Evolutionary conservation across 2,888 invertebrate genomes (phyloP).

Genomic region (Callimorpha dominula): DNA sequence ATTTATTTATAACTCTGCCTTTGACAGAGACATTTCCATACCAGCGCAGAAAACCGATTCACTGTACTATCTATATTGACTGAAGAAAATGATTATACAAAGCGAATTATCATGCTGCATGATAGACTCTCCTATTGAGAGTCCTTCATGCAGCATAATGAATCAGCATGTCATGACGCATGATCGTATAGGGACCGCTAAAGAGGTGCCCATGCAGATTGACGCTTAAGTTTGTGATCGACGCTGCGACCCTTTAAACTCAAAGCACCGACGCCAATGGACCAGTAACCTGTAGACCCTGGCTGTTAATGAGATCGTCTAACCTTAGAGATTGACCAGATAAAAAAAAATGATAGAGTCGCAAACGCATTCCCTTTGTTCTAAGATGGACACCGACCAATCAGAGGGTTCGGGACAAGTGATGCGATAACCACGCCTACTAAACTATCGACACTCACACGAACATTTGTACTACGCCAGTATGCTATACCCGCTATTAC

Average conservation of each 20-base stretch:
- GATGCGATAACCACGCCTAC: slow-evolving; percentile 52
- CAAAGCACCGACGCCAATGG: not conserved
- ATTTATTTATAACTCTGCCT: too few species aligned
- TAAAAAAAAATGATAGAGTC: not conserved
- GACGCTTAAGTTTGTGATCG: not conserved
- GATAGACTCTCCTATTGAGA: too few species aligned
- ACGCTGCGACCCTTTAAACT: not conserved
- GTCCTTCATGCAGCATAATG: too few species aligned
- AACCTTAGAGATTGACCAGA: slow-evolving; percentile 1
- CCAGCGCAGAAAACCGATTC: too few species aligned
- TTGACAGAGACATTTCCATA: too few species aligned
- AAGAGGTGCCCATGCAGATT: not conserved
- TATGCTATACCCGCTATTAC: slow-evolving; percentile 76
- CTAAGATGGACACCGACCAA: slow-evolving; percentile 21
- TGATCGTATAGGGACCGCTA: too few species aligned
- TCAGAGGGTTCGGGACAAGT: slow-evolving; percentile 36
- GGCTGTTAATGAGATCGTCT: not conserved
- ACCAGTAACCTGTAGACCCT: not conserved
- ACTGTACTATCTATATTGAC: too few species aligned
- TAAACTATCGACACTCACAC: slow-evolving; percentile 66
- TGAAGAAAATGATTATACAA: too few species aligned
- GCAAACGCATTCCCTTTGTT: slow-evolving; percentile 2
- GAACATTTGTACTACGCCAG: slow-evolving; percentile 84
- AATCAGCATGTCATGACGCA: too few species aligned
- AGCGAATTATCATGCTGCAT: too few species aligned